Evolutionary conservation across 2,888 invertebrate species (phyloP).

Genomic region (Dione juno): DNA sequence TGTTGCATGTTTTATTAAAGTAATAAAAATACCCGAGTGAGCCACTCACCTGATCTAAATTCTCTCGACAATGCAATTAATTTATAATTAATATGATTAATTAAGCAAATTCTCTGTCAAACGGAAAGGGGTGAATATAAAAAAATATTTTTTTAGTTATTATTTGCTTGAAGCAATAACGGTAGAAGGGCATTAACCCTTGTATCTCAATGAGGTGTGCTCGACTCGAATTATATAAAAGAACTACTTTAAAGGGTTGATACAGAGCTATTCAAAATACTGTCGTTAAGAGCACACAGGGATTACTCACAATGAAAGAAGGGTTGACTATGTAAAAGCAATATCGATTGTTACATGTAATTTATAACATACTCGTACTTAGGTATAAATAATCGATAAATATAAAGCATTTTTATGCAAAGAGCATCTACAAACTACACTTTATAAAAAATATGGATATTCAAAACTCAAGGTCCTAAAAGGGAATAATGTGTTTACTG

Average conservation of each 20-base stretch:
- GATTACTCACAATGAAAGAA: constrained; percentile 3
- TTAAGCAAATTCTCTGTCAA: constrained; percentile 1
- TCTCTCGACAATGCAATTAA: not conserved
- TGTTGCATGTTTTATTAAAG: not conserved
- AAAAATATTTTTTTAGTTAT: constrained; percentile 7
- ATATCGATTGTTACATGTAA: constrained; percentile 3
- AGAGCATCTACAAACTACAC: no score
- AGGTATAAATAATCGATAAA: not conserved
- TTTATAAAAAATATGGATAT: no score
- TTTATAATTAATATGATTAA: not conserved
- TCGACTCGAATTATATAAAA: constrained; percentile 25
- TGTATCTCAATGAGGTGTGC: constrained; percentile 22
- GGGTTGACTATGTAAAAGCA: not conserved
- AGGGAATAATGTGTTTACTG: no score
- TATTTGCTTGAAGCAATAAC: constrained; percentile 18
- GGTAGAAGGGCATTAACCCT: constrained; percentile 20
- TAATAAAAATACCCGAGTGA: not conserved
- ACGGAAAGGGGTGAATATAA: constrained; percentile 2
- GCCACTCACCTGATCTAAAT: not conserved
- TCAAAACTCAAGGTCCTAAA: no score
- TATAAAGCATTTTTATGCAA: not conserved
- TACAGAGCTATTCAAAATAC: constrained; percentile 23
- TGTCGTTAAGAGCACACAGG: constrained; percentile 19
- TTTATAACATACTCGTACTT: constrained; percentile 20
- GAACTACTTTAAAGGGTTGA: constrained; percentile 25